phyloP scores from a whole-genome alignment of 2,113 vertebrate genomes.

The Petaurus breviceps region DNA sequence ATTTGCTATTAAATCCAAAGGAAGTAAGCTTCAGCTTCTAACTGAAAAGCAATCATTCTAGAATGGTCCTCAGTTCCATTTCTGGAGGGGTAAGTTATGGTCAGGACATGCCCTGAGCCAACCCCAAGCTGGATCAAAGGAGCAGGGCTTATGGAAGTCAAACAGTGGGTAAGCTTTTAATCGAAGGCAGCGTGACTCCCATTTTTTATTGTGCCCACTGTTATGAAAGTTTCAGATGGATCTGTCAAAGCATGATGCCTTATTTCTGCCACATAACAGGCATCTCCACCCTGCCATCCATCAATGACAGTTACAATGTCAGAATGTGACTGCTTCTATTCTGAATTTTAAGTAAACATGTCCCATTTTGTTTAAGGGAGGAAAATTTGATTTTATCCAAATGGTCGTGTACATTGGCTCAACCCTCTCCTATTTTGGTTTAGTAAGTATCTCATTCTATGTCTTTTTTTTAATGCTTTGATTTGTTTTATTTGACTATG shows the following conservation, averaged over 20 bases:
- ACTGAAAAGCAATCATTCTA: background rate
- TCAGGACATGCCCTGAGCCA: background rate
- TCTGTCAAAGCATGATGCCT: background rate
- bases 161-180: background rate
- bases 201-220: background rate
- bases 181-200: background rate
- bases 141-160: background rate
- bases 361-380: slow-evolving; percentile 82
- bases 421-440: slow-evolving; percentile 89
- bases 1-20: slow-evolving; percentile 10
- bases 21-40: background rate
- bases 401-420: slow-evolving; percentile 89
- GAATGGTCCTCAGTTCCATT: background rate
- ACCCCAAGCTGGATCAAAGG: background rate
- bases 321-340: background rate
- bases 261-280: background rate
- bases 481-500: background rate
- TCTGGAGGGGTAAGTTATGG: background rate
- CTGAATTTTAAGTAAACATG: background rate
- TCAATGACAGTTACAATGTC: background rate
- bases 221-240: background rate
- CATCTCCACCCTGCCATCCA: background rate
- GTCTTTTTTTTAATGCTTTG: background rate
- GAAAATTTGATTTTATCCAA: slow-evolving; percentile 86
- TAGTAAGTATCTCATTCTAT: slow-evolving; percentile 83